Base-by-base conservation (phyloP, 2,888 invertebrate genomes). In the Parapristionchus giblindavisi region DNA sequence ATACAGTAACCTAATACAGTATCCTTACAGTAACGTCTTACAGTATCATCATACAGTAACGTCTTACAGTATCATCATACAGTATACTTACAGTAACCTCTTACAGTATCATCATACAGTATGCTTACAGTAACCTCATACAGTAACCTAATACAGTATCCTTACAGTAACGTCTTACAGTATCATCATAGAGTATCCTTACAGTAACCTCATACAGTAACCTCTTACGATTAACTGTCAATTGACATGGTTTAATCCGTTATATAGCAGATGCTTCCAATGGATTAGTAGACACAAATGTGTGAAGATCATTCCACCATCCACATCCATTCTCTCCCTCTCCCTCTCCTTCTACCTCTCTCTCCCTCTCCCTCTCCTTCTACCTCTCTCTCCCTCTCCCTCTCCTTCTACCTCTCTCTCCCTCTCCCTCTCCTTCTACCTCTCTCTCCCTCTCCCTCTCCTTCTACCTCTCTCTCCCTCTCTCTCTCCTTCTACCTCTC, bases 211-310 rank as follows among this genome's bases (percentile, higher is more conserved):
- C 63, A 43, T 43, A 65, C 63, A 17, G 27, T n/a, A n/a, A n/a
- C n/a, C n/a, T n/a, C n/a, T n/a, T n/a, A n/a, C n/a, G n/a, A n/a
- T n/a, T n/a, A n/a, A n/a, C n/a, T n/a, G n/a, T 29, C 63, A 65
- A 65, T 65, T 65, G 63, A 65, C 63, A 65, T 65, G n/a, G n/a
- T 29, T 36, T 65, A 65, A 65, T 65, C 63, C 63, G 17, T 40
- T 14, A 48, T 48, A 36, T 36, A 68, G 68, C 68, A 68, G 68
- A 68, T 68, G 68, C 68, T 68, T 68, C 68, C 38, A 68, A 52
- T 68, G 68, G 68, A 68, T 68, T 68, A 68, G 51, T 24, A 24
- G 27, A 48, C 48, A 48, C 48, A 21, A 48, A 36, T 34, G 68
- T 68, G 68, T 68, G 68, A 68, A 68, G 68, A 68, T 51, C 51